phyloP scores from a whole-genome alignment of 1,140 invertebrate genomes.

The Drosophila kurseongensis region DNA sequence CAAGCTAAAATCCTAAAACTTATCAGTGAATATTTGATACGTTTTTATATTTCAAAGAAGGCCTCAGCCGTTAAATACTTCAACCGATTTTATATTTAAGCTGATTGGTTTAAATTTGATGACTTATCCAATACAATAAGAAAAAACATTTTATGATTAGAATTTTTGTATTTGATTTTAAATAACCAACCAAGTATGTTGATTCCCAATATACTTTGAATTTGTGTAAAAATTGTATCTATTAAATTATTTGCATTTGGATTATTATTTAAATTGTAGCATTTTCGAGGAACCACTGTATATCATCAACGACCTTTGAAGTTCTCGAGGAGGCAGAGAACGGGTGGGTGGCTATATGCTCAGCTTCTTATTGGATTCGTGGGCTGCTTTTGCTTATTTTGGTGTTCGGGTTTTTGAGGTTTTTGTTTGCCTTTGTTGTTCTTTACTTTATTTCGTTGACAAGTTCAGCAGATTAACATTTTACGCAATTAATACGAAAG shows the following conservation, averaged over 20 bases:
- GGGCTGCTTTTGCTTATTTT: constrained; percentile 14
- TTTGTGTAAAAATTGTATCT: neutral
- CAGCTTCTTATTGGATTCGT: neutral
- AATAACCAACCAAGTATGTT: too few relatives aligned
- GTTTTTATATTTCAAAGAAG: too few relatives aligned
- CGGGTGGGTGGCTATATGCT: neutral
- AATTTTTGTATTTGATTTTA: too few relatives aligned
- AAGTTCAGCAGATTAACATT: constrained; percentile 59
- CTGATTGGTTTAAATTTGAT: too few relatives aligned
- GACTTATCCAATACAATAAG: too few relatives aligned
- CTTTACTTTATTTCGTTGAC: constrained; percentile 29
- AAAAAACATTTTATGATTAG: too few relatives aligned
- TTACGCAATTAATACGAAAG: constrained; percentile 50
- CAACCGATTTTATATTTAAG: too few relatives aligned
- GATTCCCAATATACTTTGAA: neutral
- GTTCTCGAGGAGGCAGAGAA: neutral
- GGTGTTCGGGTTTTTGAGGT: constrained; percentile 12
- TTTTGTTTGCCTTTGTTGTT: constrained; percentile 21
- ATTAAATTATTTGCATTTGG: neutral
- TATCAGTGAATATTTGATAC: too few relatives aligned
- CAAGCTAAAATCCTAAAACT: neutral
- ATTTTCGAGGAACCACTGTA: neutral
- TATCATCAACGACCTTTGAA: constrained; percentile 13
- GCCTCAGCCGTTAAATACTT: too few relatives aligned
- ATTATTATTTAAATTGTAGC: neutral